Base-by-base conservation (phyloP, 2,888 invertebrate genomes). In the Colostygia pectinataria region DNA sequence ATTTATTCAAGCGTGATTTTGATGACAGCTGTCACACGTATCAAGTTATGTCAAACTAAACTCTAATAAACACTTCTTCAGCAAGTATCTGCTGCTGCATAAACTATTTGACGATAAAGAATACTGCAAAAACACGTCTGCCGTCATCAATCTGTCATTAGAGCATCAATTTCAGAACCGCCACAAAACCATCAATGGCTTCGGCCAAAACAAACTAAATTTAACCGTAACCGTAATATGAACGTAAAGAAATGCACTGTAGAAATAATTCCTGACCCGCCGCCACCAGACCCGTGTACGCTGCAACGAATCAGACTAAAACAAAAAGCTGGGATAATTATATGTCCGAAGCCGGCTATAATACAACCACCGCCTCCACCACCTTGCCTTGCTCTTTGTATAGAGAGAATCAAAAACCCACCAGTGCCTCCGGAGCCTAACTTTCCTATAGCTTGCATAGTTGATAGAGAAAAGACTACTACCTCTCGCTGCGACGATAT, bases 361-460 rank as follows among this genome's bases (percentile, higher is more conserved):
- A 52, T 43, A 15, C 61, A 61, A 0, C 79, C 77, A 0, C 42
- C 59, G 0, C 72, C 65, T 0, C 59, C 69, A 0, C 67, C 76
- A 0, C 9, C 45, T 0, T 85, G 85, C 27, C 42, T 63, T 1
- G 83, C 68, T 0, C 18, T 84, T 9, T 83, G 82, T 44, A 67
- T 74, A n/a, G 83, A 85, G 37, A 78, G 55, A 59, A 65, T 87
- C 0, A 86, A 83, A 42, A 83, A 85, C 27, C 70, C 68, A 4
- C 66, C 68, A 0, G 27, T 77, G 5, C 49, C 53, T 2, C 29
- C 59, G 0, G 46, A 41, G 0, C 36, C 42, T 2, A 10, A 57
- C 0, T 46, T 61, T 0, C 69, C 68, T 4, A 55, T 63, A 7
- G 69, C 74, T 4, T 82, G 80, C 41, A 23, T 53, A 0, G 77